Conservation (phyloP, 2,797 vertebrate species). For the Nannoperca australis region DNA sequence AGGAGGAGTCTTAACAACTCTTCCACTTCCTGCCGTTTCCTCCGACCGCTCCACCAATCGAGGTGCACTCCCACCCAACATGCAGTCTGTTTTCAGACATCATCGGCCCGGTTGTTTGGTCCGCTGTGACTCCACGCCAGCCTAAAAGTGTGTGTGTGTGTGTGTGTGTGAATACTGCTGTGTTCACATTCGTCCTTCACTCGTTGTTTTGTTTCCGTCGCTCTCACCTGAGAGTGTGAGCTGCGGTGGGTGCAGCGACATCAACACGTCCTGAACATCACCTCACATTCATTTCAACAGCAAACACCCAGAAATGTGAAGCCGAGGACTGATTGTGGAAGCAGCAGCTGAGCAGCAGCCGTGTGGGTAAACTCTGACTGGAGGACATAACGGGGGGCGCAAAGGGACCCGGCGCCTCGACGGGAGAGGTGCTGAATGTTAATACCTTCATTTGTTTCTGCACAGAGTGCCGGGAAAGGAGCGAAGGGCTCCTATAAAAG, state of each 20-base stretch:
- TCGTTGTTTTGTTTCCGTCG: background rate
- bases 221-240: slow-evolving; percentile 9
- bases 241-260: background rate
- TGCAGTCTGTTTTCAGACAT: background rate
- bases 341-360: slow-evolving; percentile 5
- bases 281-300: slow-evolving; percentile 21
- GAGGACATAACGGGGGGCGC: slow-evolving; percentile 55
- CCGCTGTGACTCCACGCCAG: background rate
- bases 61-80: background rate
- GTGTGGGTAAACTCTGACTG: slow-evolving; percentile 64
- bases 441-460: slow-evolving; percentile 81
- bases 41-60: background rate
- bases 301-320: slow-evolving; percentile 25
- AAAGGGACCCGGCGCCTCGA: slow-evolving; percentile 38
- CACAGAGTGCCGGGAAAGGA: slow-evolving; percentile 32
- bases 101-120: background rate
- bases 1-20: background rate
- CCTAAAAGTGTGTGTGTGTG: background rate
- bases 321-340: slow-evolving; percentile 32
- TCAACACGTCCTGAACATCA: slow-evolving; percentile 4
- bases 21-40: background rate
- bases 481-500: slow-evolving; percentile 63
- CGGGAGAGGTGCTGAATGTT: slow-evolving; percentile 75
- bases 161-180: slow-evolving; percentile 16
- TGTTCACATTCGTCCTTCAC: slow-evolving; percentile 2